Evolutionary conservation across 2,888 invertebrate species (phyloP).

Genomic region (Dascillus cervinus): DNA sequence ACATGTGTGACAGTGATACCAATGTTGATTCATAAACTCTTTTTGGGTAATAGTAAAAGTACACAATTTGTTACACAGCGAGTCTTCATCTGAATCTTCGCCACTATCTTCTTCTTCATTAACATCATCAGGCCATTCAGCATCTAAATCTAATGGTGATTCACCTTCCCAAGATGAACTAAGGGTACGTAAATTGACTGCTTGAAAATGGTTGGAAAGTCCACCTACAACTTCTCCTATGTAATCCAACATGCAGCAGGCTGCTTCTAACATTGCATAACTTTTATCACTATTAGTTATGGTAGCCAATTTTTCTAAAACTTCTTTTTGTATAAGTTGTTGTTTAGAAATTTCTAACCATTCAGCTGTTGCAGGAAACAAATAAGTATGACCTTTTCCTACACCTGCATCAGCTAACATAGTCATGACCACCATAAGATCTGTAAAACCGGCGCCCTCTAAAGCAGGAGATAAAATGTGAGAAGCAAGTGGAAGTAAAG

Average conservation of each 20-base stretch:
- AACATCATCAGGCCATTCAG: conserved; percentile 81
- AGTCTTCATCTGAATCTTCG: conserved; percentile 92
- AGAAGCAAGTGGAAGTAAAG: conserved; percentile 66
- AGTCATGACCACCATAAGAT: conserved; percentile 71
- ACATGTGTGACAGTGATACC: conserved; percentile 99
- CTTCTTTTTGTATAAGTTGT: conserved; percentile 50
- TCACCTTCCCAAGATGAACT: conserved; percentile 78
- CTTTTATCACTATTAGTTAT: conserved; percentile 40
- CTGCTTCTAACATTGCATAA: conserved; percentile 58
- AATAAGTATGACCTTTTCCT: conserved; percentile 68
- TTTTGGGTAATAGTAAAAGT: conserved; percentile 95
- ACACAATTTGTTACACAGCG: conserved; percentile 84
- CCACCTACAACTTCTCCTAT: conserved; percentile 67
- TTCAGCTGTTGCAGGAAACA: conserved; percentile 71
- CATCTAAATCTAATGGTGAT: conserved; percentile 64
- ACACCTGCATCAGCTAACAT: conserved; percentile 79
- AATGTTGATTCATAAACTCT: conserved; percentile 96
- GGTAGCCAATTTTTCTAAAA: conserved; percentile 48
- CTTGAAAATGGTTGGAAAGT: conserved; percentile 31
- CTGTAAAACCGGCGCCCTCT: conserved; percentile 69
- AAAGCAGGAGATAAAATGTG: conserved; percentile 55
- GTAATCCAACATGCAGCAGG: conserved; percentile 78
- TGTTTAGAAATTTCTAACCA: conserved; percentile 73
- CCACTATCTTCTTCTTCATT: conserved; percentile 91
- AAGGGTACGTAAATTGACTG: conserved; percentile 41